Percentiles rank a stretch among this genome's conserved stretches.
These are phyloP conservation scores for Reinhardtius hippoglossoides DNA, from an alignment of 2,113 vertebrate genomes.

Conservation along the genomic window DNA sequence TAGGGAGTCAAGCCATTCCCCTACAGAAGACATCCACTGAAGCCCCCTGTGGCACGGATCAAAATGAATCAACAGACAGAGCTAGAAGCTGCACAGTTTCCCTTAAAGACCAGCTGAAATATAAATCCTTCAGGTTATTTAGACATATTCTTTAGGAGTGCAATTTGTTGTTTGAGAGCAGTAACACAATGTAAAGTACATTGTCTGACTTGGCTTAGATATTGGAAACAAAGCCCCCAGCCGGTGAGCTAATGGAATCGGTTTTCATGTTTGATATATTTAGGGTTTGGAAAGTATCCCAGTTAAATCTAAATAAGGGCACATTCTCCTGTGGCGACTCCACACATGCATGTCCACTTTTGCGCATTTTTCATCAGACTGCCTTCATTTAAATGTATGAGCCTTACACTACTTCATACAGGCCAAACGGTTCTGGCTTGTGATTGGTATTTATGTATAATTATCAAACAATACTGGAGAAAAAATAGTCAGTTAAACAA, in stretches of 20 bases:
- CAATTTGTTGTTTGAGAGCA: conserved; percentile 49
- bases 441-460: conserved; percentile 14
- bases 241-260: not conserved
- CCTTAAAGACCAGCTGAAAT: conserved; percentile 37
- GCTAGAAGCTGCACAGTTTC: conserved; percentile 38
- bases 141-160: conserved; percentile 54
- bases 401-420: conserved; percentile 29
- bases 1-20: not conserved
- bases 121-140: conserved; percentile 44
- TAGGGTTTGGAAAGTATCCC: conserved; percentile 11
- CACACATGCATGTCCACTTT: not conserved
- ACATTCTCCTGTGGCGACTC: conserved; percentile 15
- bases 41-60: conserved; percentile 10
- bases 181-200: not conserved
- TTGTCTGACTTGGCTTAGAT: conserved; percentile 20
- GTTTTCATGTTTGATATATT: conserved; percentile 3
- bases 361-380: conserved; percentile 13
- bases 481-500: conserved; percentile 18
- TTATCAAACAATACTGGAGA: conserved; percentile 21
- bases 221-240: conserved; percentile 13
- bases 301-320: conserved; percentile 17
- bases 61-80: conserved; percentile 24
- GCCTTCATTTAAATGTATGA: conserved; percentile 18
- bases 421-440: conserved; percentile 39
- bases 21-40: conserved; percentile 8